Percentiles rank a stretch among this genome's conserved stretches.
Conservation (phyloP, 2,797 vertebrate genomes). For the Numenius phaeopus region DNA sequence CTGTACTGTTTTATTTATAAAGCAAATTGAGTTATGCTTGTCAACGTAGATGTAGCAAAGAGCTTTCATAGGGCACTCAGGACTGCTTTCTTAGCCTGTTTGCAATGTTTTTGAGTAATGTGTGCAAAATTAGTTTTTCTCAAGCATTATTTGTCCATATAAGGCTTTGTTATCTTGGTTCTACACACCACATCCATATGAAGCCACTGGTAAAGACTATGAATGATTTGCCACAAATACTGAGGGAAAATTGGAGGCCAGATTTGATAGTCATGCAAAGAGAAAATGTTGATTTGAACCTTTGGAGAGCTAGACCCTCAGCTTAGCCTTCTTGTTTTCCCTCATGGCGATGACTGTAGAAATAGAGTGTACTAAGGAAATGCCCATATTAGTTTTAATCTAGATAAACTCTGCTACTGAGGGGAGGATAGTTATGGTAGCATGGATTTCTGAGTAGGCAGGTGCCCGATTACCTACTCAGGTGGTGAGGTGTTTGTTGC, state of each 20-base stretch:
- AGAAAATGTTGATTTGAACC: background rate
- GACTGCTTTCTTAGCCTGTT: background rate
- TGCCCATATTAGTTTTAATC: background rate
- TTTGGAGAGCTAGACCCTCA: background rate
- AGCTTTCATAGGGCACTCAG: background rate
- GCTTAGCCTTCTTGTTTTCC: background rate
- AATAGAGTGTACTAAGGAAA: background rate
- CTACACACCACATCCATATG: rapidly evolving
- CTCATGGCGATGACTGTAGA: background rate
- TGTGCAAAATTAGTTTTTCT: background rate
- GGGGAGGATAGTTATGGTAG: background rate
- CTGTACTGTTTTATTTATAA: background rate
- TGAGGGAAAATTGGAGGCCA: background rate
- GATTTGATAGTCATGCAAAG: background rate
- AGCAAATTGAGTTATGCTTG: background rate
- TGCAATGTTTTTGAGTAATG: background rate
- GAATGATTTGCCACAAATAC: background rate
- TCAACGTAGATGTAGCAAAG: background rate
- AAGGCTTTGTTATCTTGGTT: background rate
- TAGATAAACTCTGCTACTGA: background rate
- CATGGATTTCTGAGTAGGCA: background rate
- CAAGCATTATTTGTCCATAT: background rate
- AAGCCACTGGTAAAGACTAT: background rate
- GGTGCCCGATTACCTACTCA: background rate
- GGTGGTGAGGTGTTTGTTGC: background rate